These are phyloP conservation scores for Phoronis australis DNA, from an alignment of 2,888 invertebrate species.

Conservation along the genomic window DNA sequence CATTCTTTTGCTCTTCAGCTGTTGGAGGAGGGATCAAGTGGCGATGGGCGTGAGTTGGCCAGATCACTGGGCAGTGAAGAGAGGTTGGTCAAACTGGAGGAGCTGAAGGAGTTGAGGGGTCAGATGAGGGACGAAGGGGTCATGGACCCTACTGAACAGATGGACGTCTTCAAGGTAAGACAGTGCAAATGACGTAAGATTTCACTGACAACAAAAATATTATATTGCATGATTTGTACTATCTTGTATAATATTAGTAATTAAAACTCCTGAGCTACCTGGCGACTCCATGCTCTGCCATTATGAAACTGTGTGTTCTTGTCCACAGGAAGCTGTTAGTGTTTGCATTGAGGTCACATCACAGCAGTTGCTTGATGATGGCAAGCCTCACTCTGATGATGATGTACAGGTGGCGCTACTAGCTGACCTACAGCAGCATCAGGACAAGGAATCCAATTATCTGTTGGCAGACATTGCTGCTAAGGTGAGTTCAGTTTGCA, in stretches of 20 bases:
- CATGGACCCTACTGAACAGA: constrained; percentile 17
- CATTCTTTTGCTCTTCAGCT: constrained; percentile 13
- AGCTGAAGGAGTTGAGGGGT: constrained; percentile 21
- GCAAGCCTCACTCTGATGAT: constrained; percentile 17
- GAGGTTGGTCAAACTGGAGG: constrained; percentile 22
- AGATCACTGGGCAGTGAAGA: constrained; percentile 18
- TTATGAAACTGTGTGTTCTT: no score
- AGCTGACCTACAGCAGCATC: constrained; percentile 36
- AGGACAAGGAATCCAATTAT: constrained; percentile 26
- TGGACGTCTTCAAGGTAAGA: constrained; percentile 22
- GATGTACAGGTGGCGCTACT: constrained; percentile 33
- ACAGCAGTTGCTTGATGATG: constrained; percentile 14
- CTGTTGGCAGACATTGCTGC: neutral
- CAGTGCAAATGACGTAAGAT: no score
- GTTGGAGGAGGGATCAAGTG: constrained; percentile 18
- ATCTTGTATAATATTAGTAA: no score
- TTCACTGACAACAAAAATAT: no score
- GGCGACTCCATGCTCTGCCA: no score
- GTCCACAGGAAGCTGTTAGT: constrained; percentile 20
- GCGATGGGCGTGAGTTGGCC: constrained; percentile 13
- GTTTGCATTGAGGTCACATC: constrained; percentile 15
- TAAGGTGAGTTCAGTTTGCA: constrained; percentile 3
- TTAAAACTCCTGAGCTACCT: no score
- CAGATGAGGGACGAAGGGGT: constrained; percentile 21
- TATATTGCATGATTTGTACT: no score